phyloP scores from a whole-genome alignment of 2,797 vertebrate genomes.

The Sebastes melanostomus region DNA sequence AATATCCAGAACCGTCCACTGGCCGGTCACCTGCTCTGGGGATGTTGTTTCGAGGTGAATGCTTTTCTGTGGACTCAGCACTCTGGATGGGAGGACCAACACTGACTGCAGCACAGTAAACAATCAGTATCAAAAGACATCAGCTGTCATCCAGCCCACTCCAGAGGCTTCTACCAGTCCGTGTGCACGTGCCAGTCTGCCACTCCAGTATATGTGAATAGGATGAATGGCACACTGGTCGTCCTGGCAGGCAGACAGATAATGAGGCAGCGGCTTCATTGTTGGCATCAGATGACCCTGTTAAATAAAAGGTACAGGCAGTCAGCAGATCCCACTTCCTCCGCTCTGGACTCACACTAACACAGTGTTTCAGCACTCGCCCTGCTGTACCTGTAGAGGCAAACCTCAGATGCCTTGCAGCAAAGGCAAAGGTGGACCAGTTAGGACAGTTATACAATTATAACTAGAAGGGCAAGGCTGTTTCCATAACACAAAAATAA shows the following conservation, averaged over 20 bases:
- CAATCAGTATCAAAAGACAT: constrained; percentile 68
- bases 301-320: constrained; percentile 66
- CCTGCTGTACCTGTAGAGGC: not conserved
- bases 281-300: constrained; percentile 67
- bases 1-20: constrained; percentile 70
- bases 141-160: constrained; percentile 61
- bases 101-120: constrained; percentile 44
- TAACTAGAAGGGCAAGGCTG: too few species aligned
- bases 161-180: constrained; percentile 70
- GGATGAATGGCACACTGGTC: constrained; percentile 47
- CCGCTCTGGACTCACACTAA: not conserved
- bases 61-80: constrained; percentile 68
- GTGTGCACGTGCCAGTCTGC: constrained; percentile 51
- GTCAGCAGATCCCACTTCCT: constrained; percentile 77
- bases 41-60: constrained; percentile 58
- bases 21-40: constrained; percentile 51
- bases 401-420: constrained; percentile 1
- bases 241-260: constrained; percentile 51
- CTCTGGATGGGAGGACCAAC: constrained; percentile 30
- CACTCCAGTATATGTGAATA: constrained; percentile 49
- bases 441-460: not conserved
- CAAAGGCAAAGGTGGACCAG: not conserved
- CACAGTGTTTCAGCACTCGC: not conserved
- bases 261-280: constrained; percentile 68
- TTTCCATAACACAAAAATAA: not conserved